Evolutionary conservation across 2,113 vertebrate genomes (phyloP).

Genomic region (Solea solea): DNA sequence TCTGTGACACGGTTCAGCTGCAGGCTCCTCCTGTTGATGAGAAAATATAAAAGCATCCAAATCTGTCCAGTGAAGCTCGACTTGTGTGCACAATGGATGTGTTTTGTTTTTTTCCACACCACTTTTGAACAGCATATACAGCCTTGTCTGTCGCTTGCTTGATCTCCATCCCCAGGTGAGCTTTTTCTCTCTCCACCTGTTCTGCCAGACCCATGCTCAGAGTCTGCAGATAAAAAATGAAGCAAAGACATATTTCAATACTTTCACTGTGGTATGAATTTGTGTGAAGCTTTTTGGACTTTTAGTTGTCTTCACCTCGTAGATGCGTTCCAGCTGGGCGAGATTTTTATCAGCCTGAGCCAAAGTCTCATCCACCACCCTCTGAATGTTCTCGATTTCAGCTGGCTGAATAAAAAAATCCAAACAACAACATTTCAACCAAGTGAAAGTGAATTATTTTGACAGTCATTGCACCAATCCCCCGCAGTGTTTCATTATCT

Average conservation of each 20-base stretch:
- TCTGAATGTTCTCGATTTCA: slow-evolving; percentile 43
- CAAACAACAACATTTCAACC: neutral
- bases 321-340: slow-evolving; percentile 56
- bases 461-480: no score
- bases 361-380: slow-evolving; percentile 65
- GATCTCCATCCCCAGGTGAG: slow-evolving; percentile 68
- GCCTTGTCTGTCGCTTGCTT: slow-evolving; percentile 54
- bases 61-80: neutral
- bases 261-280: neutral
- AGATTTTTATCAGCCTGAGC: slow-evolving; percentile 60
- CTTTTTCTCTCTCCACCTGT: slow-evolving; percentile 56
- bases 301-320: slow-evolving; percentile 56
- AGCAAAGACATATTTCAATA: neutral
- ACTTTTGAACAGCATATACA: slow-evolving; percentile 45
- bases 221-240: slow-evolving; percentile 45
- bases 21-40: slow-evolving; percentile 75
- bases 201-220: slow-evolving; percentile 47
- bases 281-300: no score
- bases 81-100: neutral
- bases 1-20: slow-evolving; percentile 75
- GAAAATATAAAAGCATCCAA: neutral
- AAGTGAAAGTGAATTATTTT: no score
- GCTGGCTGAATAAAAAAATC: slow-evolving; percentile 23
- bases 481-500: no score
- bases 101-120: slow-evolving; percentile 51